A percentile compares a stretch with the other conserved stretches of the same genome.
These are phyloP conservation scores for Phycodurus eques DNA, from an alignment of 2,113 vertebrate genomes.

Conservation along the genomic window DNA sequence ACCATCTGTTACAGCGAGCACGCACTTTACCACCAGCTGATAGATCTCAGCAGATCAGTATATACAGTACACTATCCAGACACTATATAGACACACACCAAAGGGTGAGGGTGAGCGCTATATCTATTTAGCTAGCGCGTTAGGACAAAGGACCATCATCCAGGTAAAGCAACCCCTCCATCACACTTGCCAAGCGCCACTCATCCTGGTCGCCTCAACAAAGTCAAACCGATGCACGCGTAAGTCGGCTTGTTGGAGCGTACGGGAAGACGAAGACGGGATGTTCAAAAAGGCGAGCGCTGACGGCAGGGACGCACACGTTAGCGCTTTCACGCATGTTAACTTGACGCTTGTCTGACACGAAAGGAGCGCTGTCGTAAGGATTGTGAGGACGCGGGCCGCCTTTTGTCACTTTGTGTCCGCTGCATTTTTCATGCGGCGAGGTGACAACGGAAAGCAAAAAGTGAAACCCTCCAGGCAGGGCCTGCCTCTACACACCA, in stretches of 20 bases:
- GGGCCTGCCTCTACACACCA: conserved; percentile 3
- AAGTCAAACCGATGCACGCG: neutral
- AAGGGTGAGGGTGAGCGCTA: too few relatives aligned
- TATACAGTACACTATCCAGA: too few relatives aligned
- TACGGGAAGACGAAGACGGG: neutral
- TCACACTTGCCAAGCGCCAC: too few relatives aligned
- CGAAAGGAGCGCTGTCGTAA: neutral
- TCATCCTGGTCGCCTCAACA: neutral
- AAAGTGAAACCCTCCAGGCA: conserved; percentile 3
- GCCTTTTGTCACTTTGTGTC: neutral
- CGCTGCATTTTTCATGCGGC: conserved; percentile 2
- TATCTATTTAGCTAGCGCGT: too few relatives aligned
- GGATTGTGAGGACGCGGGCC: neutral
- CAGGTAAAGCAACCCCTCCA: too few relatives aligned
- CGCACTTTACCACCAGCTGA: too few relatives aligned
- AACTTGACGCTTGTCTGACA: neutral
- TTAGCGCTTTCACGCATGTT: neutral
- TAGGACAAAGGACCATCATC: too few relatives aligned
- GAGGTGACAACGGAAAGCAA: conserved; percentile 10
- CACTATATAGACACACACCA: too few relatives aligned
- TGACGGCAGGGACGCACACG: neutral
- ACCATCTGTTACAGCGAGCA: too few relatives aligned
- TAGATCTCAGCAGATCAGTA: too few relatives aligned
- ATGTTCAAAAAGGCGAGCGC: neutral
- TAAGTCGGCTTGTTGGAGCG: neutral